Evolutionary conservation across 1,140 invertebrate genomes (phyloP), one percentile per base, ranked within the genome.

Genomic region (Diabrotica virgifera): DNA sequence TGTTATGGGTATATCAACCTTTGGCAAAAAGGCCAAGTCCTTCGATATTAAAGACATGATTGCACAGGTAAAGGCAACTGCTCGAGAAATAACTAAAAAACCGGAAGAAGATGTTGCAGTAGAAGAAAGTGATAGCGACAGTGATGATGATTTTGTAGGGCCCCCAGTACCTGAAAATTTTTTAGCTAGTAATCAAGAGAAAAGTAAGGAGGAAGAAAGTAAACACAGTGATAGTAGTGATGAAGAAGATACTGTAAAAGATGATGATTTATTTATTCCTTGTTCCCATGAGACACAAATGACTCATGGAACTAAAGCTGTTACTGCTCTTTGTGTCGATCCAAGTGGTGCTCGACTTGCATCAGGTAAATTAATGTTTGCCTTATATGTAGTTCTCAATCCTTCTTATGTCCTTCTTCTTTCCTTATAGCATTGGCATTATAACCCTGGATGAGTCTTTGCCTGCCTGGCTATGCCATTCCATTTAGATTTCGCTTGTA

Each of bases 261-360:
- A 79, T n/a, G 84, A 84, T 36, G 85, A 82, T 68, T 50, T 69
- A 11, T 78, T 79, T 63, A 91, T 97, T 71, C 95, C 95, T 2
- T 85, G 87, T 58, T 87, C 83, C 50, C 87, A 93, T 76, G 90
- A 96, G 80, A 88, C 95, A 4, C 81, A 87, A 69, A 89, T 98
- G 83, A 85, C 83, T 52, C 95, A 97, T 81, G 94, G 95, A 0
- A 85, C 74, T 0, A 94, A 93, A 82, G 90, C 93, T 5, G 89
- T 97, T 0, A 89, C 93, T 2, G 95, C 95, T 0, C 77, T 99
- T 5, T 88, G 90, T 9, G 86, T 94, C 1, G 97, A 99, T 82
- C 92, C 94, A 0, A 92, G 95, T 36, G 97, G 97, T 12, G 92
- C 94, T 12, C 82, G 97, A 36, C 80, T 99, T 10, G 93, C 95